A percentile compares a stretch with the other conserved stretches of the same genome.
Evolutionary conservation across 1,140 invertebrate genomes (phyloP).

Genomic region (Bathynomus jamesi): DNA sequence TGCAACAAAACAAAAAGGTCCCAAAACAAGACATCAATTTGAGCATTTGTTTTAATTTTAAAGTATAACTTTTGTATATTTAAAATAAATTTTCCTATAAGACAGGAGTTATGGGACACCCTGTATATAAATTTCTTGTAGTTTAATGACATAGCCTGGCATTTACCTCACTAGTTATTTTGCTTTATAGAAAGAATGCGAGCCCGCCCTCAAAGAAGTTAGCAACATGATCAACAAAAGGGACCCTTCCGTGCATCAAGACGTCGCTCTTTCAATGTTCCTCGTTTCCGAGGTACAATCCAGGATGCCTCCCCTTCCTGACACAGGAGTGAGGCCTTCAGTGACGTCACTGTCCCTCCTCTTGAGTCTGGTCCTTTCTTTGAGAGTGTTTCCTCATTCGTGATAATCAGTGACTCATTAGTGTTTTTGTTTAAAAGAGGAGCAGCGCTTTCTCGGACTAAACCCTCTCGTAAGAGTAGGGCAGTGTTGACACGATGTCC

Average conservation of each 20-base stretch:
- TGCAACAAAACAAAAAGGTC: no score
- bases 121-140: no score
- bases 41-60: no score
- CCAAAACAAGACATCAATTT: no score
- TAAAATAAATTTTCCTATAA: no score
- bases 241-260: slow-evolving; percentile 38
- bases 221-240: slow-evolving; percentile 69
- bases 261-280: slow-evolving; percentile 76
- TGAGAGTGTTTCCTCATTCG: background rate
- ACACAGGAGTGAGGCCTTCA: background rate
- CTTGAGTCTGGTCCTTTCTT: background rate
- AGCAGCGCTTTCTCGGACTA: no score
- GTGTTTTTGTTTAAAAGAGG: no score
- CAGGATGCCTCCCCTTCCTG: slow-evolving; percentile 43
- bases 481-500: background rate
- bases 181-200: slow-evolving; percentile 81
- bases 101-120: no score
- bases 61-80: no score
- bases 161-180: no score
- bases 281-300: slow-evolving; percentile 86
- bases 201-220: slow-evolving; percentile 64
- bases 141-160: no score
- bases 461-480: background rate
- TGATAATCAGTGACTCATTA: background rate
- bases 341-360: background rate